phyloP scores from a whole-genome alignment of 2,797 vertebrate species.

The Leuciscus waleckii region DNA sequence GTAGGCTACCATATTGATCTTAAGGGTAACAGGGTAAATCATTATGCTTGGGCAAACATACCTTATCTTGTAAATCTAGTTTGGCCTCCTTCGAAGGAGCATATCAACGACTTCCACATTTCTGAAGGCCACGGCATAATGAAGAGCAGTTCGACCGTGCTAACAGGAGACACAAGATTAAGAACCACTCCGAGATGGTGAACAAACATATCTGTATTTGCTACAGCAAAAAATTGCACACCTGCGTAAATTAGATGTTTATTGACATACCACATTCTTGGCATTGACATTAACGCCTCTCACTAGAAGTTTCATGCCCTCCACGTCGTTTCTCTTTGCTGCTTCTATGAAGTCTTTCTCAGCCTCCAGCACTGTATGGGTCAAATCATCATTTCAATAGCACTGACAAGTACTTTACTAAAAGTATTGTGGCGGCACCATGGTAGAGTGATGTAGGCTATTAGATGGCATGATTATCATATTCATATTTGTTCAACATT shows the following conservation, averaged over 20 bases:
- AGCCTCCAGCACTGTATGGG: constrained; percentile 81
- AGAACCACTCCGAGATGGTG: neutral
- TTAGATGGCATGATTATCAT: neutral
- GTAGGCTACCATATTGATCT: neutral
- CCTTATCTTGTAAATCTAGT: constrained; percentile 87
- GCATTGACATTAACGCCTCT: constrained; percentile 86
- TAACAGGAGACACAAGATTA: constrained; percentile 65
- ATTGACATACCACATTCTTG: constrained; percentile 83
- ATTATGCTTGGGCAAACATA: constrained; percentile 56
- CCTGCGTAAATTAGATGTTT: neutral
- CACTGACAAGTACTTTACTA: neutral
- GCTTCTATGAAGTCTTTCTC: constrained; percentile 90
- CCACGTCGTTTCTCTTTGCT: constrained; percentile 88
- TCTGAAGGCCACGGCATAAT: constrained; percentile 87
- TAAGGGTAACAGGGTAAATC: neutral
- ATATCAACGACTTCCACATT: constrained; percentile 80
- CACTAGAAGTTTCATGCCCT: constrained; percentile 81
- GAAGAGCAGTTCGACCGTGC: constrained; percentile 86
- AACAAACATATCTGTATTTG: neutral
- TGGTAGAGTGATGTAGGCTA: neutral
- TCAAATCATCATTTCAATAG: constrained; percentile 5
- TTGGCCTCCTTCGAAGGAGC: constrained; percentile 88
- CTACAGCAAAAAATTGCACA: neutral
- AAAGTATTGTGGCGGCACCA: neutral
- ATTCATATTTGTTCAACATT: neutral